Conservation (phyloP, 37 sponge, comb jelly and placozoan genomes). For the Trichoplax adhaerens region DNA sequence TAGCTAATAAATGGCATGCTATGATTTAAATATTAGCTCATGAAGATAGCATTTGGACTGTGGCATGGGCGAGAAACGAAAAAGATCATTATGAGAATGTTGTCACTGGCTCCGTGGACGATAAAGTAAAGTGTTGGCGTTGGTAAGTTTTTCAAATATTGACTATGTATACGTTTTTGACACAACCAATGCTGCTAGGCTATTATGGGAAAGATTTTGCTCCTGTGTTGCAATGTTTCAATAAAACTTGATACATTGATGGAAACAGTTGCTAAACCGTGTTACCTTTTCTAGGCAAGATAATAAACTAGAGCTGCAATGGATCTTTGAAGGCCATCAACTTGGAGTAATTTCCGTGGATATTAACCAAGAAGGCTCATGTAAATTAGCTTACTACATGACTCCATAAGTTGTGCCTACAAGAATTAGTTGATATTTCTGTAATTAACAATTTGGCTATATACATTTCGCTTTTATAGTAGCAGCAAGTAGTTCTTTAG, state of each 20-base stretch:
- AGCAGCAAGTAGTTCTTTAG: slow-evolving; percentile 87
- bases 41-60: slow-evolving; percentile 80
- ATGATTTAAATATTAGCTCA: slow-evolving; percentile 18
- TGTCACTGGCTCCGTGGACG: slow-evolving; percentile 85
- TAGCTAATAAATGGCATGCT: too few relatives aligned
- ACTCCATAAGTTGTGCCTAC: not conserved
- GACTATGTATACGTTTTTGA: too few relatives aligned
- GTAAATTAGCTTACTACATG: slow-evolving; percentile 12
- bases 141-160: slow-evolving; percentile 30
- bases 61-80: slow-evolving; percentile 59
- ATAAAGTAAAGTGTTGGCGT: slow-evolving; percentile 65
- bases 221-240: too few relatives aligned
- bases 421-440: not conserved
- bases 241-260: too few relatives aligned
- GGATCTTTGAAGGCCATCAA: slow-evolving; percentile 87
- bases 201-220: too few relatives aligned
- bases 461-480: slow-evolving; percentile 23
- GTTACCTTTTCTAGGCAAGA: slow-evolving; percentile 23
- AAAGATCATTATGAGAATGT: slow-evolving; percentile 45
- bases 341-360: slow-evolving; percentile 93
- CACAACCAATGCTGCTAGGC: too few relatives aligned
- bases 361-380: slow-evolving; percentile 45
- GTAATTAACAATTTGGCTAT: not conserved
- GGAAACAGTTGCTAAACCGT: not conserved
- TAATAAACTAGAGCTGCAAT: slow-evolving; percentile 38